A percentile compares a stretch with the other conserved stretches of the same genome.
Conservation (phyloP, 1,140 invertebrate genomes). For the Caenorhabditis tropicalis region DNA sequence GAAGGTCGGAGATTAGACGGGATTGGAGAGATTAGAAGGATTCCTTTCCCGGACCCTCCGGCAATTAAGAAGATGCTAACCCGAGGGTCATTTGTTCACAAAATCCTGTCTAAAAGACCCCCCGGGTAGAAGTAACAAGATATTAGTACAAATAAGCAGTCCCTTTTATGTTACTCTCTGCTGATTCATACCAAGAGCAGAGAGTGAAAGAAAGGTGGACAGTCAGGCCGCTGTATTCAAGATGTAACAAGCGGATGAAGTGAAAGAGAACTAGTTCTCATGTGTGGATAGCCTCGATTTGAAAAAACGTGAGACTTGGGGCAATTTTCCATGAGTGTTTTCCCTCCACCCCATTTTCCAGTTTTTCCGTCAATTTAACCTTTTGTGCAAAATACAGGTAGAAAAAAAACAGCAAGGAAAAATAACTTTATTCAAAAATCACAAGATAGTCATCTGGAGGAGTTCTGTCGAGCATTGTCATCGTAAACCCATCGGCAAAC, state of each 20-base stretch:
- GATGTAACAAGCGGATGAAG: slow-evolving; percentile 41
- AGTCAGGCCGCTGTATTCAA: not conserved
- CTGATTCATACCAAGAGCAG: not conserved
- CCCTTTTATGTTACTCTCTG: not conserved
- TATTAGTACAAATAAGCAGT: not conserved
- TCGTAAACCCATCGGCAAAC: slow-evolving; percentile 32
- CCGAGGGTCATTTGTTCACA: too few relatives aligned
- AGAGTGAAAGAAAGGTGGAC: not conserved
- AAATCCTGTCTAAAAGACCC: too few relatives aligned
- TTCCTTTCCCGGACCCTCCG: not conserved
- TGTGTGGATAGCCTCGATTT: slow-evolving; percentile 33
- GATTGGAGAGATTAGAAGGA: not conserved
- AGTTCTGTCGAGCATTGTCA: not conserved
- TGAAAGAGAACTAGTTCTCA: slow-evolving; percentile 33
- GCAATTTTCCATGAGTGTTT: not conserved
- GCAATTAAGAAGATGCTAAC: slow-evolving; percentile 1
- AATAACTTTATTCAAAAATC: not conserved
- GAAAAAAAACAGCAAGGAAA: not conserved
- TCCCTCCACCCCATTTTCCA: not conserved
- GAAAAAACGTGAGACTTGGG: slow-evolving; percentile 6
- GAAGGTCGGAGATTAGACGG: not conserved
- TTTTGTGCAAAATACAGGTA: too few relatives aligned
- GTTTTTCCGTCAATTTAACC: not conserved
- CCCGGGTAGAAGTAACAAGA: not conserved
- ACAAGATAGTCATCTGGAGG: too few relatives aligned